Base-by-base conservation (phyloP, 2,888 invertebrate species). In the Junonia oenone region DNA sequence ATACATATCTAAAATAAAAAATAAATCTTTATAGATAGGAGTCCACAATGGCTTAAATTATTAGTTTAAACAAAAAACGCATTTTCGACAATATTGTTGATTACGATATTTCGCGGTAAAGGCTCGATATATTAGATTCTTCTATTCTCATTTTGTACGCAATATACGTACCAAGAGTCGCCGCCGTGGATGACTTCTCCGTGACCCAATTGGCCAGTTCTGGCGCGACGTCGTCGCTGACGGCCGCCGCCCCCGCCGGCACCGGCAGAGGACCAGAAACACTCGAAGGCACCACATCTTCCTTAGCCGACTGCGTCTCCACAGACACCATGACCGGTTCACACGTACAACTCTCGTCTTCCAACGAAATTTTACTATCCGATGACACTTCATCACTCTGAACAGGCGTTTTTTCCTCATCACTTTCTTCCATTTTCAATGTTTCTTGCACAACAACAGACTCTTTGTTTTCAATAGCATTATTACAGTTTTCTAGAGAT, bases 251-350 rank as follows among this genome's bases (percentile, higher is more conserved):
- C 0, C 84, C 87, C 0, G 79, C 80, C 0, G 86, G 87, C 6
- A 82, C 77, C 0, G 85, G 79, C 53, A 87, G 62, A 0, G 87
- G 87, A 0, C 84, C 86, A 0, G 80, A 66, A 45, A 67, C 74
- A 14, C 65, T 61, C 2, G 48, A 37, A 4, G 27, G 48, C 11
- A 57, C 47, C 11, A 55, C 37, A n/a, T 59, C 55, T 33, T 22
- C 37, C 19, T 43, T 57, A 6, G 43, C 29, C n/a, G 55, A 45
- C n/a, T 65, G 66, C 3, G 52, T 61, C 15, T 67, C 67, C 6
- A 56, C 54, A 35, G 59, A 56, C 17, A 53, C 35, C 33, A 50
- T 37, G 26, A 45, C 11, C 0, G 40, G 56, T 11, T 69, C 72
- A 47, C 60, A 68, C 1, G 49, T 35, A 58, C 63, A 68, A 2